phyloP scores from a whole-genome alignment of 2,113 vertebrate species.

The Crypturellus undulatus region DNA sequence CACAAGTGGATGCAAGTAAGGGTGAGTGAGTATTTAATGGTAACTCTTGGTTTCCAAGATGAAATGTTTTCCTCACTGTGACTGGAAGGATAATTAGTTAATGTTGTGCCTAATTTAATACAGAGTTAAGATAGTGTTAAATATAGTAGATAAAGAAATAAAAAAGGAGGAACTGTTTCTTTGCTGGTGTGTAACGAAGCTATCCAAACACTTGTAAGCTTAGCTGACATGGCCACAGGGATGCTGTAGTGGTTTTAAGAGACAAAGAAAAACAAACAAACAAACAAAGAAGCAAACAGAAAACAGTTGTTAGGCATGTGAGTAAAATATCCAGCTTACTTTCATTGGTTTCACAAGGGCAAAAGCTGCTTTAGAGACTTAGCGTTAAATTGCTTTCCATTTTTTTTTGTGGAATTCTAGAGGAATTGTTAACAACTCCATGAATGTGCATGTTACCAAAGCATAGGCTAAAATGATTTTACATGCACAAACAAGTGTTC shows the following conservation, averaged over 20 bases:
- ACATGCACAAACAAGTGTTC: neutral
- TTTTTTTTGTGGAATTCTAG: slow-evolving; percentile 8
- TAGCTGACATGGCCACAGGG: neutral
- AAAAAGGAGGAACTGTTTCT: neutral
- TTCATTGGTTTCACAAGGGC: neutral
- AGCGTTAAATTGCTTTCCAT: neutral
- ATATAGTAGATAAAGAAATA: neutral
- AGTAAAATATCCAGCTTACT: neutral
- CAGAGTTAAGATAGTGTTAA: neutral
- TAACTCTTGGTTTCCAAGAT: neutral
- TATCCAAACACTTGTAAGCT: neutral
- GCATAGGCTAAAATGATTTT: neutral
- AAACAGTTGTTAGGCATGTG: neutral
- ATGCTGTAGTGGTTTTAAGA: neutral
- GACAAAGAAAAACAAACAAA: too few relatives aligned
- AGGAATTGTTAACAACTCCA: neutral
- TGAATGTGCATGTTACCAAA: neutral
- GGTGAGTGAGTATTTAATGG: neutral
- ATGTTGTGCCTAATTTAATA: neutral
- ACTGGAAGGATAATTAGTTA: slow-evolving; percentile 5
- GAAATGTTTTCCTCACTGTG: neutral
- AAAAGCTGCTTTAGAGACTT: neutral
- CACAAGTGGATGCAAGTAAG: slow-evolving; percentile 6
- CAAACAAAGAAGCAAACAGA: neutral
- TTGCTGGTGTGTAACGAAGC: neutral